Conservation (phyloP, 1,140 invertebrate genomes). For the Anadara kagoshimensis region DNA sequence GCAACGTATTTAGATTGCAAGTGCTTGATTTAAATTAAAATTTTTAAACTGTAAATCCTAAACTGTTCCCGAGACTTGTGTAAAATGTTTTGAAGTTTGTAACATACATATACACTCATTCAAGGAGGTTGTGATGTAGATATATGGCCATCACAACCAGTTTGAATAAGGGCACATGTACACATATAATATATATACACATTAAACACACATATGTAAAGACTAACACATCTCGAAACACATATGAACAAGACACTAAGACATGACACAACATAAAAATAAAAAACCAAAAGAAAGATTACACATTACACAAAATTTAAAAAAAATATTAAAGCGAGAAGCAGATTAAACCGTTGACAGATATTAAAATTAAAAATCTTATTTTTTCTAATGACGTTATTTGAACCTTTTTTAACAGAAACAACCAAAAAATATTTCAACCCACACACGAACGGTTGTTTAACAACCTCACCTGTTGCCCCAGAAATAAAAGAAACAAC, state of each 20-base stretch:
- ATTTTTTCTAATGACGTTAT: too few relatives aligned
- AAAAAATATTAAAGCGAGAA: too few relatives aligned
- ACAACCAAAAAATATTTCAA: background rate
- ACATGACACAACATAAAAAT: background rate
- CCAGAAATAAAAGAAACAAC: background rate
- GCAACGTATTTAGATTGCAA: too few relatives aligned
- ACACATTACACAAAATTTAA: too few relatives aligned
- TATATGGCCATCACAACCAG: slow-evolving; percentile 34
- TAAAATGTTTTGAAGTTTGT: too few relatives aligned
- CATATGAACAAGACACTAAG: background rate
- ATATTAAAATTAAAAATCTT: too few relatives aligned
- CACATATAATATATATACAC: background rate
- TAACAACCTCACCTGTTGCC: background rate
- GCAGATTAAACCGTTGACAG: too few relatives aligned
- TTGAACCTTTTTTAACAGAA: too few relatives aligned
- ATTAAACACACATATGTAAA: background rate
- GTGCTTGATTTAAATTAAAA: too few relatives aligned
- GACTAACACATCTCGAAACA: background rate
- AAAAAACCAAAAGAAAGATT: too few relatives aligned
- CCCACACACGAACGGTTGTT: background rate
- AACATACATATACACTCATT: slow-evolving; percentile 17
- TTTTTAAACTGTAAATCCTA: too few relatives aligned
- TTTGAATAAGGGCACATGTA: slow-evolving; percentile 36
- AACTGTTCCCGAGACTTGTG: too few relatives aligned
- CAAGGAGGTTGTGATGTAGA: slow-evolving; percentile 41